Percentiles rank a stretch among this genome's conserved stretches.
Evolutionary conservation across 2,113 vertebrate species (phyloP).

Genomic region (Eulacestoma nigropectus): DNA sequence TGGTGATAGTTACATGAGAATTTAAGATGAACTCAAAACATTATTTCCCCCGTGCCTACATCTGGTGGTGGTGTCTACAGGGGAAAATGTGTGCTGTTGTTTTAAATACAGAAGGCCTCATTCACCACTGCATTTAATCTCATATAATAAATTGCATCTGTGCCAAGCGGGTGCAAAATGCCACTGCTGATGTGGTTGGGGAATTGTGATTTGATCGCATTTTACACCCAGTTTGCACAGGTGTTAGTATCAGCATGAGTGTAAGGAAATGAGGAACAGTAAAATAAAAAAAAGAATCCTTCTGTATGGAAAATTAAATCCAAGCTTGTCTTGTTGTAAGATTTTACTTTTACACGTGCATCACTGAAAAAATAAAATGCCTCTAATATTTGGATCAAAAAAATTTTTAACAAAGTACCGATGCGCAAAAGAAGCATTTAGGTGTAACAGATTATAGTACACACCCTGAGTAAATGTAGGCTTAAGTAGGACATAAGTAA

Average conservation of each 20-base stretch:
- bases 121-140: slow-evolving; percentile 42
- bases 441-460: neutral
- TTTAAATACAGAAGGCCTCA: slow-evolving; percentile 26
- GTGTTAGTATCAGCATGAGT: slow-evolving; percentile 8
- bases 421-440: neutral
- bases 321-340: neutral
- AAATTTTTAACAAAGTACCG: neutral
- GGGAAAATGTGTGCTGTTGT: neutral
- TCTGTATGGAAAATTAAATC: neutral
- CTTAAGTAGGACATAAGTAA: slow-evolving; percentile 5
- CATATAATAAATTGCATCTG: slow-evolving; percentile 46
- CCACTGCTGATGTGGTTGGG: neutral
- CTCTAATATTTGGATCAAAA: neutral
- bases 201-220: neutral
- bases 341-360: neutral
- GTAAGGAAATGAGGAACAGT: neutral
- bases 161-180: slow-evolving; percentile 20
- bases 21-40: neutral
- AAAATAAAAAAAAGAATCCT: neutral
- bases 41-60: neutral
- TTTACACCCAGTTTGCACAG: slow-evolving; percentile 41
- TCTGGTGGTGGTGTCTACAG: neutral
- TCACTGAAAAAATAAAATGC: neutral
- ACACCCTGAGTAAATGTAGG: neutral
- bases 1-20: neutral